Percentiles rank a stretch among this genome's conserved stretches.
phyloP scores from a whole-genome alignment of 1,140 invertebrate genomes.

The Hyles vespertilio region DNA sequence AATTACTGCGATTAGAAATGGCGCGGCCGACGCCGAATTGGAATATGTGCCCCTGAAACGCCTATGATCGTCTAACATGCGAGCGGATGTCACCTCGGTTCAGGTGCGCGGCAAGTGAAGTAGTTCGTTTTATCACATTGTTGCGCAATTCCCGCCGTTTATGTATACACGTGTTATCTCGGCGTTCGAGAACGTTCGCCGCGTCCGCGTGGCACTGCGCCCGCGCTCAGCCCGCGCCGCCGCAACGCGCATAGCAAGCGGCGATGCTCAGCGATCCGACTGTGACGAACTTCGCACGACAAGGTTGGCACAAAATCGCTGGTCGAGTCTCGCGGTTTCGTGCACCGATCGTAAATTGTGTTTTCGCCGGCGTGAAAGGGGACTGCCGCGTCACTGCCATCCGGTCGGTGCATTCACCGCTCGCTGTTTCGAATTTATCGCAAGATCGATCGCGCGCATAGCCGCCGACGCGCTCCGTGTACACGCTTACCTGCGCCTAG shows the following conservation, averaged over 20 bases:
- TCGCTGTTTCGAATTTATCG: slow-evolving; percentile 60
- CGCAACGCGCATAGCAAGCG: slow-evolving; percentile 7
- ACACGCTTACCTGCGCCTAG: slow-evolving; percentile 36
- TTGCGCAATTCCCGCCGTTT: slow-evolving; percentile 44
- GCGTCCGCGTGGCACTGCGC: slow-evolving; percentile 43
- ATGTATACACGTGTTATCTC: slow-evolving; percentile 56
- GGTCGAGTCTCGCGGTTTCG: slow-evolving; percentile 15
- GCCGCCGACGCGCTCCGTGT: slow-evolving; percentile 22
- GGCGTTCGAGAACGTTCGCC: slow-evolving; percentile 55
- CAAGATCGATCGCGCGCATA: slow-evolving; percentile 52
- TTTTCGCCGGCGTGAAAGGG: slow-evolving; percentile 57
- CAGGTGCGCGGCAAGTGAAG: slow-evolving; percentile 22
- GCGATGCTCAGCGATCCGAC: not conserved
- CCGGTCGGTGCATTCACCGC: slow-evolving; percentile 53
- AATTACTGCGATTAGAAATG: slow-evolving; percentile 43
- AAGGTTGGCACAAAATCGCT: slow-evolving; percentile 21
- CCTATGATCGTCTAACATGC: slow-evolving; percentile 21
- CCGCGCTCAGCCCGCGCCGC: slow-evolving; percentile 18
- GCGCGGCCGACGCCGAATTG: slow-evolving; percentile 26
- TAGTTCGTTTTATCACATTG: slow-evolving; percentile 40
- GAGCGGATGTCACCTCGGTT: slow-evolving; percentile 34
- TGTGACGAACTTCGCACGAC: slow-evolving; percentile 13
- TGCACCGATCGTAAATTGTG: slow-evolving; percentile 40
- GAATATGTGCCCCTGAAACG: slow-evolving; percentile 36
- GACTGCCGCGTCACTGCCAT: slow-evolving; percentile 28